A percentile compares a stretch with the other conserved stretches of the same genome.
These are phyloP conservation scores for Venturia canescens DNA, from an alignment of 1,140 invertebrate genomes.

Conservation along the genomic window DNA sequence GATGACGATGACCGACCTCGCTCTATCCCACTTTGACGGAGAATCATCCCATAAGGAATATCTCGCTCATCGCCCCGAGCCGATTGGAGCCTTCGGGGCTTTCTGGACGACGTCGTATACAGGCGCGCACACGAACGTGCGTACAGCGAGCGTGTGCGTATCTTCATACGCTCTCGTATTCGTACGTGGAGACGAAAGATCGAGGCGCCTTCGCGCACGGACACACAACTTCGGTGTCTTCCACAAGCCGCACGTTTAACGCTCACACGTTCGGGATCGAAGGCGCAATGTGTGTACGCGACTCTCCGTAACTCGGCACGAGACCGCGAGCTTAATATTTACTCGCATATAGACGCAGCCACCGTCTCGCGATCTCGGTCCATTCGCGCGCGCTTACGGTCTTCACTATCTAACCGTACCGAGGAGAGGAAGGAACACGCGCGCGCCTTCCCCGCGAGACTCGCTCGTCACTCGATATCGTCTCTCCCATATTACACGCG, in stretches of 20 bases:
- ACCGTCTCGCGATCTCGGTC: conserved; percentile 65
- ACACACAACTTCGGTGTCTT: not conserved
- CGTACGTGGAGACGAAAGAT: not conserved
- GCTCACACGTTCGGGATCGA: not conserved
- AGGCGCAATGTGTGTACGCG: conserved; percentile 45
- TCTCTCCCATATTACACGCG: conserved; percentile 44
- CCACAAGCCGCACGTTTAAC: conserved; percentile 46
- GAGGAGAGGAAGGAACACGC: conserved; percentile 51
- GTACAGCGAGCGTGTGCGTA: not conserved
- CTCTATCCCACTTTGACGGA: conserved; percentile 42
- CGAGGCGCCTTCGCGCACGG: not conserved
- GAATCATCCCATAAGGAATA: conserved; percentile 31
- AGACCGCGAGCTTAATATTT: conserved; percentile 67
- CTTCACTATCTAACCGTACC: conserved; percentile 62
- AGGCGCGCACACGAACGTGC: not conserved
- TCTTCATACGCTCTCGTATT: not conserved
- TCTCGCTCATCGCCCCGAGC: conserved; percentile 26
- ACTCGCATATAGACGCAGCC: conserved; percentile 60
- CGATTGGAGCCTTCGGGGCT: not conserved
- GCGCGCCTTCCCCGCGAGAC: conserved; percentile 29
- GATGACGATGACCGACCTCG: conserved; percentile 28
- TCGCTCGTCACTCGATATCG: conserved; percentile 39
- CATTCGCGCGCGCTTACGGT: conserved; percentile 61
- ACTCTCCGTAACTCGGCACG: conserved; percentile 31
- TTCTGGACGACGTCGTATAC: not conserved